Base-by-base conservation (phyloP, 2,888 invertebrate genomes). In the Platycheirus rosarum region DNA sequence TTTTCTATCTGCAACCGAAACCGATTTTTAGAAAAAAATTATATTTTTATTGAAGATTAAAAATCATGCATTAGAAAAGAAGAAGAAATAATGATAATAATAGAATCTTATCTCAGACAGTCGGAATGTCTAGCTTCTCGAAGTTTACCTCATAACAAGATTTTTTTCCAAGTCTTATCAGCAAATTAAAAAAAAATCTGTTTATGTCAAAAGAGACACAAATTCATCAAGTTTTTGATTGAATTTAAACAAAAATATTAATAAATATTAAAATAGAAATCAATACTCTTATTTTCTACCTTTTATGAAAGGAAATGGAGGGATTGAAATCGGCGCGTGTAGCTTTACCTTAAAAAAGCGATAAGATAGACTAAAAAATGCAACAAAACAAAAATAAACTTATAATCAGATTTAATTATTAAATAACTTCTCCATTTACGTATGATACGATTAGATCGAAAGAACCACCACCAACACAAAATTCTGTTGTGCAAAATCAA, bases 181-280 rank as follows among this genome's bases (percentile, higher is more conserved):
- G n/a, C n/a, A 20, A 37, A 8, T 13, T 35, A 35, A 60, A 35
- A 49, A 48, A 32, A 63, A 75, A 65, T 51, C 70, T 75, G 75
- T 75, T 69, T 29, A 40, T 46, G 60, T 65, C 42, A 66, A 29
- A 75, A 51, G 44, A 70, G 75, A 79, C 57, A 79, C 55, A 69
- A 63, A 63, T 6, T 26, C 9, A 46, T 48, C 18, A 44, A 40
- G 26, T 37, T 42, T 44, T 35, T 18, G 23, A 26, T 53, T 60
- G 16, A 48, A 73, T 13, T 9, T 26, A 29, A 42, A 42, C 14
- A n/a, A 16, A 46, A 18, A 53, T 14, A 35, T 49, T 62, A 70
- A 75, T 80, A 53, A 66, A 60, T 46, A 71, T 57, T 46, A 65
- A 74, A 74, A 75, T 57, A 26, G 68, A 75, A 62, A 79, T 70